Base-by-base conservation (phyloP, 2,888 invertebrate genomes). In the Plemyria rubiginata region DNA sequence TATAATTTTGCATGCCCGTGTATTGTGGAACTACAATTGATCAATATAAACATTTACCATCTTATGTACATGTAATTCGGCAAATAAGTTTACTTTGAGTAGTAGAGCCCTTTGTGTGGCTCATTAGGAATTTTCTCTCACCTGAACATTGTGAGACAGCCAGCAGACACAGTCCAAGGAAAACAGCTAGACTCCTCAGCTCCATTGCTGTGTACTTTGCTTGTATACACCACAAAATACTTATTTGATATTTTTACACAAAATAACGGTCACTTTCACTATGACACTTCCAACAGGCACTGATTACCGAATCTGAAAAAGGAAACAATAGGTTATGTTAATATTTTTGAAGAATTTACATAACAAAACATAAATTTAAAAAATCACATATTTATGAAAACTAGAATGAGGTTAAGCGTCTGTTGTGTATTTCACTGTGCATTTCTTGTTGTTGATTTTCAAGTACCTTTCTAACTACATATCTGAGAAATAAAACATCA, bases 261-360 rank as follows among this genome's bases (percentile, higher is more conserved):
- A 65, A 65, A 15, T 12, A 11, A n/a, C 68, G 64, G 74, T 48
- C 88, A 88, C 86, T 79, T 69, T 51, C 89, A 88, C 87, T 65
- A 88, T 90, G 90, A 90, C 91, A 91, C 91, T 84, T 85, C 78
- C 82, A 81, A 82, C 49, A 85, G 90, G 88, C 90, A 89, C 90
- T 86, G 40, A 8, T 13, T 22, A 38, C n/a, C n/a, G 12, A 28
- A 59, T 55, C 59, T 59, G 59, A 46, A 63, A 61, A 3, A 53
- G 9, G 28, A 53, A 53, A 40, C 22, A 43, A 43, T 29, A 40
- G 8, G 11, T 32, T 15, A 4, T 15, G 4, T 22, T 4, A 38
- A 32, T 32, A 8, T 9, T 11, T 38, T 38, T 38, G 9, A 11
- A 2, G 11, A 6, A 32, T 32, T 32, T 5, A 8, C 1, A 32